Conservation (phyloP, 2,113 vertebrate species). For the Syrrhaptes paradoxus region DNA sequence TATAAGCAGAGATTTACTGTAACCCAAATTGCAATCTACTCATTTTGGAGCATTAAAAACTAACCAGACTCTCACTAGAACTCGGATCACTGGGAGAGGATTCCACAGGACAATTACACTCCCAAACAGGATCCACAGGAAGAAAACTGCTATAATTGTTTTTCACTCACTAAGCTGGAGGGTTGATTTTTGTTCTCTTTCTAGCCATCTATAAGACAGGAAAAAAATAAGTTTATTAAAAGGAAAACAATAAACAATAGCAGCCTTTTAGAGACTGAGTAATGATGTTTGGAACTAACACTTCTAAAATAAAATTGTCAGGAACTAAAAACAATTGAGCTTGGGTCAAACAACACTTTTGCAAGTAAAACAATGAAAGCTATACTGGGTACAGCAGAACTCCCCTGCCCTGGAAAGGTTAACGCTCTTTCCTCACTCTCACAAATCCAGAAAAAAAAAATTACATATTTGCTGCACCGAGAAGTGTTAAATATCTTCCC, state of each 20-base stretch:
- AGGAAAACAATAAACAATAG: constrained; percentile 65
- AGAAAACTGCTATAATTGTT: background rate
- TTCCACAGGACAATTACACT: background rate
- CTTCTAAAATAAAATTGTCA: constrained; percentile 72
- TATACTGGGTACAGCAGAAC: background rate
- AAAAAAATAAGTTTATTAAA: constrained; percentile 47
- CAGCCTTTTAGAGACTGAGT: constrained; percentile 17
- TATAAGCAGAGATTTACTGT: constrained; percentile 19
- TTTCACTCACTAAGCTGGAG: background rate
- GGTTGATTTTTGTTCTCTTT: background rate
- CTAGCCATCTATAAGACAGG: constrained; percentile 11
- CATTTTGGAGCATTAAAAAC: constrained; percentile 3
- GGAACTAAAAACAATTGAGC: constrained; percentile 71
- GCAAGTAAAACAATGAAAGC: constrained; percentile 34
- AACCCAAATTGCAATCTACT: constrained; percentile 18
- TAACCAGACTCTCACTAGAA: background rate
- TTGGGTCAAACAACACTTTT: constrained; percentile 63
- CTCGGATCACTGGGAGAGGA: background rate
- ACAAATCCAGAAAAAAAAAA: background rate
- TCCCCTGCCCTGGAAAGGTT: background rate
- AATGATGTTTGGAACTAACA: constrained; percentile 53
- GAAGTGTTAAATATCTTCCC: background rate
- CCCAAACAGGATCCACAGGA: background rate
- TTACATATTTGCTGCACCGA: rapidly evolving
- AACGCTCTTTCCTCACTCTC: background rate